Conservation (phyloP, 1,140 invertebrate species). For the Drosophila arizonae region DNA sequence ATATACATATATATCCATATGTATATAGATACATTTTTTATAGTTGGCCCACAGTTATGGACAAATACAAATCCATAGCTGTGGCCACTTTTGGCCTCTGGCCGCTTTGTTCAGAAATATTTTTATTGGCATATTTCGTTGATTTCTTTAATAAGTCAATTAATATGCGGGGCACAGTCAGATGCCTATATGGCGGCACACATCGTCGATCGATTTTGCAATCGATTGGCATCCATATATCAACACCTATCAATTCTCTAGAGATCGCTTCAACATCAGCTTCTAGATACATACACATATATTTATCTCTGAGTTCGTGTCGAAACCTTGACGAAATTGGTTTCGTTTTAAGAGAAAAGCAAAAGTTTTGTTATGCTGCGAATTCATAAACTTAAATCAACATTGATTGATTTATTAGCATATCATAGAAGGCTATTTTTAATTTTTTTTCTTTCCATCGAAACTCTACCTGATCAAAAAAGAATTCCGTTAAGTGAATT, state of each 20-base stretch:
- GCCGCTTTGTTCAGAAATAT: slow-evolving; percentile 37
- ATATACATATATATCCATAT: neutral
- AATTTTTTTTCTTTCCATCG: neutral
- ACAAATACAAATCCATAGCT: slow-evolving; percentile 34
- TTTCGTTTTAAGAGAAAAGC: slow-evolving; percentile 24
- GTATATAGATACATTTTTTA: slow-evolving; percentile 16
- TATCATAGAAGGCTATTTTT: slow-evolving; percentile 17
- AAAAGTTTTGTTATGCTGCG: slow-evolving; percentile 2
- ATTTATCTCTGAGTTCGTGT: slow-evolving; percentile 48
- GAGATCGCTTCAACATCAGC: neutral
- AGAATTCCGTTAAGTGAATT: slow-evolving; percentile 9
- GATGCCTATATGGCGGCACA: slow-evolving; percentile 55
- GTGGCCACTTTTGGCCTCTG: slow-evolving; percentile 5
- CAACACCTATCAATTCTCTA: slow-evolving; percentile 55
- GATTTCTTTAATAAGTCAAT: slow-evolving; percentile 65
- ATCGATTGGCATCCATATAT: slow-evolving; percentile 61
- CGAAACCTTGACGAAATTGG: slow-evolving; percentile 65
- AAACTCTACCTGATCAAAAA: slow-evolving; percentile 2
- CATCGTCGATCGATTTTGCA: slow-evolving; percentile 44
- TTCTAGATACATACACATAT: neutral
- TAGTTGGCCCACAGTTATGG: neutral
- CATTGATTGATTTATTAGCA: slow-evolving; percentile 43
- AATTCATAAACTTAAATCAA: slow-evolving; percentile 25
- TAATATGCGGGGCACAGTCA: slow-evolving; percentile 64
- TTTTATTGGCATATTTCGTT: slow-evolving; percentile 67